Percentiles rank a stretch among this genome's conserved stretches.
Evolutionary conservation across 2,113 vertebrate species (phyloP).

Genomic region (Platycercus adscitus): DNA sequence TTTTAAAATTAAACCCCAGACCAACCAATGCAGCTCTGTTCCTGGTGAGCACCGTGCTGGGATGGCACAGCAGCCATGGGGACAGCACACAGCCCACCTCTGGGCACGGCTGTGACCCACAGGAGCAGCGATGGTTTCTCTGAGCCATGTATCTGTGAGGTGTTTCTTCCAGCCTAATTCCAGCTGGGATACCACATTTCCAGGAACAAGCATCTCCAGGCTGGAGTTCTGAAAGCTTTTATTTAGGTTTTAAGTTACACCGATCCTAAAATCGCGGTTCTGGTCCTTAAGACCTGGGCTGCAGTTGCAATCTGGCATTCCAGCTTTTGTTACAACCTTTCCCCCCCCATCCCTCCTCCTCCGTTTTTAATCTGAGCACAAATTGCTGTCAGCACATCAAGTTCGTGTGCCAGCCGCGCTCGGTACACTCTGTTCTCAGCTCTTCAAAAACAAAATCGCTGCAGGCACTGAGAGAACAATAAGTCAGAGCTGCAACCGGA

Average conservation of each 20-base stretch:
- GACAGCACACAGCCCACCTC: background rate
- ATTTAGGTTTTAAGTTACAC: constrained; percentile 18
- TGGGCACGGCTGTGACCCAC: background rate
- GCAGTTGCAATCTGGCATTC: constrained; percentile 64
- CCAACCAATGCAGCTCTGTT: background rate
- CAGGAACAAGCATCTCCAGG: constrained; percentile 14
- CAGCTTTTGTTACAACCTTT: constrained; percentile 71
- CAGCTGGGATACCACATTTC: constrained; percentile 13
- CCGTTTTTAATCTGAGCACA: constrained; percentile 81
- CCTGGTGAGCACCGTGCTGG: background rate
- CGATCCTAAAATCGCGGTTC: constrained; percentile 42
- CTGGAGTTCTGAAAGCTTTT: background rate
- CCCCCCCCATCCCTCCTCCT: constrained; percentile 5
- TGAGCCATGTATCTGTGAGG: background rate
- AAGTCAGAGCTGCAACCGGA: constrained; percentile 79
- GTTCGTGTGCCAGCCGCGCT: constrained; percentile 83
- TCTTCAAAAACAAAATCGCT: constrained; percentile 84
- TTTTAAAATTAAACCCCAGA: background rate
- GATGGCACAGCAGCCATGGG: background rate
- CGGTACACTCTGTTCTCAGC: constrained; percentile 84
- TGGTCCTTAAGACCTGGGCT: constrained; percentile 65
- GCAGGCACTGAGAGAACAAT: constrained; percentile 82
- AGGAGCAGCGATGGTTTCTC: background rate
- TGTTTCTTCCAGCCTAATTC: background rate
- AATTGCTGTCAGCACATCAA: constrained; percentile 84